A percentile compares a stretch with the other conserved stretches of the same genome.
These are phyloP conservation scores for Numenius phaeopus DNA, from an alignment of 2,797 vertebrate genomes.

Conservation along the genomic window DNA sequence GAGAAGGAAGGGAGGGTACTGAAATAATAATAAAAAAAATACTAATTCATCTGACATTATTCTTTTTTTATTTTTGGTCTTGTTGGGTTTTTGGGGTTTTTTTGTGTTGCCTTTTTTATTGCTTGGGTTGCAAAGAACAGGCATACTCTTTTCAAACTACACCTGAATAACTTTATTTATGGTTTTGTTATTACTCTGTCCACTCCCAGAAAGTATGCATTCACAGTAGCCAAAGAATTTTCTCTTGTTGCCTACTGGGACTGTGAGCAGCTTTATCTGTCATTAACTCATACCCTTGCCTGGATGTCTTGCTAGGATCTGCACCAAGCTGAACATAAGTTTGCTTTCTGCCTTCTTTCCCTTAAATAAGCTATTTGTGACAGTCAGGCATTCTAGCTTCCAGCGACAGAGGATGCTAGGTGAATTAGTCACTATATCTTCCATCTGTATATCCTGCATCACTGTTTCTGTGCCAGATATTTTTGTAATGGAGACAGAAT, in stretches of 20 bases:
- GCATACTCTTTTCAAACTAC: not conserved
- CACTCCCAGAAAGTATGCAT: not conserved
- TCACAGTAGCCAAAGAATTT: not conserved
- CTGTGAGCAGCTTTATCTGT: not conserved
- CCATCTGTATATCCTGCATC: not conserved
- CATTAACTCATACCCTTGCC: not conserved
- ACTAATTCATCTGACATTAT: not conserved
- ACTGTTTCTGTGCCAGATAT: not conserved
- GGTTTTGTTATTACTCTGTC: not conserved
- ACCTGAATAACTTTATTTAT: not conserved
- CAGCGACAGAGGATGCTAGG: not conserved
- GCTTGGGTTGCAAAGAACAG: not conserved
- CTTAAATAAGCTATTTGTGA: not conserved
- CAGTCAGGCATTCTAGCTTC: not conserved
- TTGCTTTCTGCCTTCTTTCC: not conserved
- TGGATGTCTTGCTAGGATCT: not conserved
- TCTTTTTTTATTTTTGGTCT: not conserved
- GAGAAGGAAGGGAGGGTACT: not conserved
- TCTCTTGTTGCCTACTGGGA: not conserved
- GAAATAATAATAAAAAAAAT: not conserved
- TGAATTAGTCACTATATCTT: constrained; percentile 26
- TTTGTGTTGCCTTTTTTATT: rapidly evolving
- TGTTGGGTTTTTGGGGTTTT: not conserved
- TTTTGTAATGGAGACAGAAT: not conserved
- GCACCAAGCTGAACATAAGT: not conserved